A percentile compares a stretch with the other conserved stretches of the same genome.
Evolutionary conservation across 2,888 invertebrate species (phyloP).

Genomic region (Ischnus inquisitorius): DNA sequence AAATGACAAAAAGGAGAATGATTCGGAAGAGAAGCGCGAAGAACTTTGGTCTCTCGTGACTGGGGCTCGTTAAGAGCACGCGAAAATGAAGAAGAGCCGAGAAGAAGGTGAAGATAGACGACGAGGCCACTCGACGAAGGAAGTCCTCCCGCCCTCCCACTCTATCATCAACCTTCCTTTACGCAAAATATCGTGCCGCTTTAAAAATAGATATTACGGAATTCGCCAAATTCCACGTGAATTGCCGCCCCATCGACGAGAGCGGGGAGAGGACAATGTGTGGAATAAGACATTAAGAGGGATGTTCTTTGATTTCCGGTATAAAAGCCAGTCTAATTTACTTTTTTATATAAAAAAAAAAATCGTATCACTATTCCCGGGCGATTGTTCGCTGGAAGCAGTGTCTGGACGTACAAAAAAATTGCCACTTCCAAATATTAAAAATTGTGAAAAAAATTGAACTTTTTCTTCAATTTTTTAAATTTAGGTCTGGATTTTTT

Average conservation of each 20-base stretch:
- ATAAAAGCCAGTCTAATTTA: no score
- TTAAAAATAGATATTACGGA: conserved; percentile 68
- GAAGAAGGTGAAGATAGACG: background rate
- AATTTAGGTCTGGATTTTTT: no score
- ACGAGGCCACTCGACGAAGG: conserved; percentile 64
- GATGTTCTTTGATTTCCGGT: no score
- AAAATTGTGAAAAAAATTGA: background rate
- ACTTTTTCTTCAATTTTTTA: background rate
- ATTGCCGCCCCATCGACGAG: background rate
- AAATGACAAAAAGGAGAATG: conserved; percentile 21
- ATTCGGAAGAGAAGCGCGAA: conserved; percentile 43
- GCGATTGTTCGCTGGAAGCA: no score
- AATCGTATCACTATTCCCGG: no score
- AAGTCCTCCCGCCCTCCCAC: conserved; percentile 24
- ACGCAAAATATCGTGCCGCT: conserved; percentile 17
- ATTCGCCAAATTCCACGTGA: conserved; percentile 47
- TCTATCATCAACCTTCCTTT: background rate
- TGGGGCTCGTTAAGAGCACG: conserved; percentile 64
- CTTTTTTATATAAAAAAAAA: no score
- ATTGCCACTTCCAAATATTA: no score
- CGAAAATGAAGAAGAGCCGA: conserved; percentile 23
- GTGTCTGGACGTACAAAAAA: no score
- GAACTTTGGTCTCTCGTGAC: conserved; percentile 67
- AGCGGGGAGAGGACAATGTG: background rate
- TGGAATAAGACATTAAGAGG: no score